Percentiles rank a stretch among this genome's conserved stretches.
phyloP scores from a whole-genome alignment of 2,797 vertebrate species.

The Crax fasciolata region DNA sequence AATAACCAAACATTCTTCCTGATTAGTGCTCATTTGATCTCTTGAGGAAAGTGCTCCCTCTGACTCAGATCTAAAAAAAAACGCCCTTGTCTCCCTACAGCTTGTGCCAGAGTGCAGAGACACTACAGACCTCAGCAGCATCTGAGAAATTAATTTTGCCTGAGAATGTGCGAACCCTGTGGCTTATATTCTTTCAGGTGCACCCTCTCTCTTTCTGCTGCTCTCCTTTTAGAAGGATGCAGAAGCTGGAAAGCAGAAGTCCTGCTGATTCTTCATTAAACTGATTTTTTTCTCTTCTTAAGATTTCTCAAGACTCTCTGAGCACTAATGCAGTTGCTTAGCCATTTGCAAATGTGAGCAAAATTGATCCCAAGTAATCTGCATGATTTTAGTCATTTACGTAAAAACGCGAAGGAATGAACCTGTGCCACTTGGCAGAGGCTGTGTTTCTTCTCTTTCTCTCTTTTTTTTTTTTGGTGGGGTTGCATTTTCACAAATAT shows the following conservation, averaged over 20 bases:
- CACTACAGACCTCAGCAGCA: neutral
- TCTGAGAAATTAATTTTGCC: neutral
- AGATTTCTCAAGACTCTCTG: neutral
- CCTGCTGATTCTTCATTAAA: neutral
- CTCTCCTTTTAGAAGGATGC: neutral
- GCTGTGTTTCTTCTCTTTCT: neutral
- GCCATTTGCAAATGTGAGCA: conserved; percentile 6
- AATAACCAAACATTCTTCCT: conserved; percentile 81
- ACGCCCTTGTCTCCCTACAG: neutral
- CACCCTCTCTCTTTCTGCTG: neutral
- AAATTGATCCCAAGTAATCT: neutral
- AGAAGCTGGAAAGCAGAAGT: neutral
- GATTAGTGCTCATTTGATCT: conserved; percentile 80
- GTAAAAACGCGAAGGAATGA: neutral
- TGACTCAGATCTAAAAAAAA: conserved; percentile 34
- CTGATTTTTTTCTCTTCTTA: neutral
- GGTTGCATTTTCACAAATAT: neutral
- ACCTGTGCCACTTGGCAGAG: neutral
- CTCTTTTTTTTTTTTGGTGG: neutral
- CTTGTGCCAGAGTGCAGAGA: neutral
- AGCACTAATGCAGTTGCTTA: neutral
- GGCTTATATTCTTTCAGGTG: neutral
- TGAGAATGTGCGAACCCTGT: neutral
- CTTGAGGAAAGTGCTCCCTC: conserved; percentile 31
- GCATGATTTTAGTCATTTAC: neutral